Conservation (phyloP, 1,140 invertebrate genomes). For the Ostrea denselamellosa region DNA sequence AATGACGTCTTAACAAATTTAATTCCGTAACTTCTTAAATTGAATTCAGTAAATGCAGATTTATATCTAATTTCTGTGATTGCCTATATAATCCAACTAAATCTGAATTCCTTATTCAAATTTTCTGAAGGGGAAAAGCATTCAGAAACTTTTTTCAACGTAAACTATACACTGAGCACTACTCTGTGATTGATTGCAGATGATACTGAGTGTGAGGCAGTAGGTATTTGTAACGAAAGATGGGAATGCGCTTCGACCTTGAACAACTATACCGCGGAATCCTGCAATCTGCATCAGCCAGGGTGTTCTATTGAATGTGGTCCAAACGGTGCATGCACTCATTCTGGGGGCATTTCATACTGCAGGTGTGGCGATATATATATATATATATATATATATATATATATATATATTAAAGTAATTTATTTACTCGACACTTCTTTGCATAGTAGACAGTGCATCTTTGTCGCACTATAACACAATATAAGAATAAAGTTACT, state of each 20-base stretch:
- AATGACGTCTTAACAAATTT: no score
- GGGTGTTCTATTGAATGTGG: slow-evolving; percentile 14
- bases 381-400: not conserved
- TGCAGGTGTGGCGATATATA: not conserved
- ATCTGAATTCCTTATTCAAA: not conserved
- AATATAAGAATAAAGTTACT: no score
- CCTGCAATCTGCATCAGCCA: not conserved
- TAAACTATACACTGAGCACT: not conserved
- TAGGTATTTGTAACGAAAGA: not conserved
- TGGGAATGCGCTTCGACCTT: not conserved
- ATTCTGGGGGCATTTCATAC: not conserved
- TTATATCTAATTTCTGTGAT: no score
- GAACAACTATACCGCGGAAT: not conserved
- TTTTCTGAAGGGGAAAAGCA: not conserved
- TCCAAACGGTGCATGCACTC: not conserved
- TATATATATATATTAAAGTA: no score
- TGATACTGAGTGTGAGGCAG: slow-evolving; percentile 15
- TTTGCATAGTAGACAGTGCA: no score
- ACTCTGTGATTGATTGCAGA: not conserved
- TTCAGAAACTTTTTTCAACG: not conserved
- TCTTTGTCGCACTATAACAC: no score
- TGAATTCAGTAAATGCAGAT: no score
- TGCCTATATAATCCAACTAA: no score
- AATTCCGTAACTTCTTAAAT: no score
- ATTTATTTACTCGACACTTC: no score